A percentile compares a stretch with the other conserved stretches of the same genome.
These are phyloP conservation scores for Reticulitermes speratus DNA, from an alignment of 1,140 invertebrate species.

Conservation along the genomic window DNA sequence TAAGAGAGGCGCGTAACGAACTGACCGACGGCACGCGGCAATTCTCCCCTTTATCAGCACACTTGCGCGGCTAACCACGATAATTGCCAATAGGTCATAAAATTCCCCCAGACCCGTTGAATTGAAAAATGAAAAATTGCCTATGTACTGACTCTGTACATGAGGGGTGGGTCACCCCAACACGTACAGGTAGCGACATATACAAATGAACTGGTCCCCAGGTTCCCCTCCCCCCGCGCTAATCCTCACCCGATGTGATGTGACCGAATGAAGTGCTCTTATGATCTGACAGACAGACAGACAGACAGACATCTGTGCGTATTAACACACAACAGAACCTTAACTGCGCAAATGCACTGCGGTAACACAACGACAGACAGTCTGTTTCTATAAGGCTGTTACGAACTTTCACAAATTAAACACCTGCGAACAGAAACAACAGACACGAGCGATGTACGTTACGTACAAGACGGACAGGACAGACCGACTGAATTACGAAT, in stretches of 20 bases:
- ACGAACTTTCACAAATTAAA: no score
- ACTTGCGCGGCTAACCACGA: constrained; percentile 17
- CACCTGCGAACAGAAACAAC: no score
- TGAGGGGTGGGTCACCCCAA: not conserved
- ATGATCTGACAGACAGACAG: not conserved
- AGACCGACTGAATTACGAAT: no score
- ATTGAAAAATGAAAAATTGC: constrained; percentile 28
- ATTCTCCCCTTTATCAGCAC: not conserved
- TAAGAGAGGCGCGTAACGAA: not conserved
- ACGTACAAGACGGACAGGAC: no score
- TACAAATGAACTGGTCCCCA: constrained; percentile 21
- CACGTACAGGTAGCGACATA: not conserved
- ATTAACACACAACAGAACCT: not conserved
- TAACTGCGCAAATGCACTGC: not conserved
- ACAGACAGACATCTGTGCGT: not conserved
- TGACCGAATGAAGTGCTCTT: not conserved
- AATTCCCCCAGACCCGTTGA: constrained; percentile 4
- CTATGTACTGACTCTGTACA: constrained; percentile 18
- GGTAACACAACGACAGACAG: not conserved
- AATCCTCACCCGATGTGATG: not conserved
- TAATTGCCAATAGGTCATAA: constrained; percentile 26
- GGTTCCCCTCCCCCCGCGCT: not conserved
- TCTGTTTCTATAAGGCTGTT: no score
- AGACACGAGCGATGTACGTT: no score
- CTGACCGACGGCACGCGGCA: not conserved